Percentiles rank a stretch among this genome's conserved stretches.
These are phyloP conservation scores for Lepidotrigona ventralis DNA, from an alignment of 1,140 invertebrate species.

Conservation along the genomic window DNA sequence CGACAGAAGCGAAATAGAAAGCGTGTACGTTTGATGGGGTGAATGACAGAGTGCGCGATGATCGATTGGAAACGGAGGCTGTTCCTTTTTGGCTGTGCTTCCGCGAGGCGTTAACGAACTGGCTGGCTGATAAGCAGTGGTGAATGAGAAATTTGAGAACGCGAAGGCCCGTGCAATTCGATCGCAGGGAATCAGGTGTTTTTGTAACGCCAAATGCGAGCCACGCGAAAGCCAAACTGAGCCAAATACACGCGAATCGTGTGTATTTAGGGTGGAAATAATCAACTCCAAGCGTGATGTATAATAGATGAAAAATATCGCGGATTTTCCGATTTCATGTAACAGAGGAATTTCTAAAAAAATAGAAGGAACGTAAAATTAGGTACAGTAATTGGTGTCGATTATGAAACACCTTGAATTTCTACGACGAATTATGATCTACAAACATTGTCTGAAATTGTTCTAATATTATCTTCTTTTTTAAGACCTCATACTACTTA, in stretches of 20 bases:
- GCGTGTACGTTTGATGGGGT: slow-evolving; percentile 8
- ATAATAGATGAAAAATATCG: background rate
- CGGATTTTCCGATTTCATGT: background rate
- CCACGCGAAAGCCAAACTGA: background rate
- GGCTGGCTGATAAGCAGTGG: background rate
- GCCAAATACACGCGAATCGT: background rate
- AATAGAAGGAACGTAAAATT: too few species aligned
- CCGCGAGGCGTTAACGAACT: background rate
- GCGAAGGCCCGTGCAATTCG: background rate
- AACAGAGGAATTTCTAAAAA: too few species aligned
- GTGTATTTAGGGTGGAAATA: background rate
- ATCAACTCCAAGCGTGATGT: background rate
- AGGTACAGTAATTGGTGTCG: too few species aligned
- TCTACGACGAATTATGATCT: background rate
- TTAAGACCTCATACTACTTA: too few species aligned
- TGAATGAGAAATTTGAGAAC: background rate
- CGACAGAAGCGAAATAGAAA: background rate
- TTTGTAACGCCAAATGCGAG: background rate
- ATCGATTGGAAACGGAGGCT: slow-evolving; percentile 22
- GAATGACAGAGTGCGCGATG: slow-evolving; percentile 11
- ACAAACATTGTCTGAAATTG: background rate
- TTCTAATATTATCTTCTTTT: background rate
- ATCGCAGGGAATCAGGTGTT: background rate
- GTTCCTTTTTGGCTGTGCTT: background rate
- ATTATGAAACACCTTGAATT: background rate